phyloP scores from a whole-genome alignment of 2,797 vertebrate species.

The Somateria mollissima region DNA sequence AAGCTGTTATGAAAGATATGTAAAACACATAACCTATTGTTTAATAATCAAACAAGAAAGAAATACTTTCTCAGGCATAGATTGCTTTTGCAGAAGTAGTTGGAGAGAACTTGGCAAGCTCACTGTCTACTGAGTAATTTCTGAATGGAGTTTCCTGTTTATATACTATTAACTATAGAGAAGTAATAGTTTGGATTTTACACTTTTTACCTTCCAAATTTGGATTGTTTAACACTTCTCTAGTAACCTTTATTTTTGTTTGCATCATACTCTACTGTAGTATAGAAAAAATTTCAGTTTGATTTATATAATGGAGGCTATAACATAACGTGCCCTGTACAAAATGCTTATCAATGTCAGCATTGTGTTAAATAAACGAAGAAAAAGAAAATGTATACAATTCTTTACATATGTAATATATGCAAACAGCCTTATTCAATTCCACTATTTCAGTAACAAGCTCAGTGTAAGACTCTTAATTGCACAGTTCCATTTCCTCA shows the following conservation, averaged over 20 bases:
- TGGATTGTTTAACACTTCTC: not conserved
- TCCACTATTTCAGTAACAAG: not conserved
- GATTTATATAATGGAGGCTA: not conserved
- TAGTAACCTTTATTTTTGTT: not conserved
- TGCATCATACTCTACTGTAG: not conserved
- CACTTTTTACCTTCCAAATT: not conserved
- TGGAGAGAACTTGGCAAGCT: not conserved
- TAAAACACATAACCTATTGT: not conserved
- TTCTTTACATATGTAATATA: not conserved
- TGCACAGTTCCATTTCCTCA: not conserved
- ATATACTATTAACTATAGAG: not conserved
- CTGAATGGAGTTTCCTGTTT: not conserved
- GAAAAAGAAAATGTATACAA: not conserved
- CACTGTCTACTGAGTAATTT: not conserved
- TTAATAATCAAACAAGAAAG: constrained; percentile 14
- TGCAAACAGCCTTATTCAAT: not conserved
- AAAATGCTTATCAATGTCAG: not conserved
- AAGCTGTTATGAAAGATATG: not conserved
- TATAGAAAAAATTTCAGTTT: not conserved
- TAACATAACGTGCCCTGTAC: not conserved
- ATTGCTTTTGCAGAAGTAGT: not conserved
- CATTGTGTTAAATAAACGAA: not conserved
- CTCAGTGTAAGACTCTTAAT: not conserved
- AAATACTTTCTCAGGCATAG: not conserved
- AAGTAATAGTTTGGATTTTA: not conserved